Conservation (phyloP, 2,113 vertebrate genomes). For the Fulica atra region DNA sequence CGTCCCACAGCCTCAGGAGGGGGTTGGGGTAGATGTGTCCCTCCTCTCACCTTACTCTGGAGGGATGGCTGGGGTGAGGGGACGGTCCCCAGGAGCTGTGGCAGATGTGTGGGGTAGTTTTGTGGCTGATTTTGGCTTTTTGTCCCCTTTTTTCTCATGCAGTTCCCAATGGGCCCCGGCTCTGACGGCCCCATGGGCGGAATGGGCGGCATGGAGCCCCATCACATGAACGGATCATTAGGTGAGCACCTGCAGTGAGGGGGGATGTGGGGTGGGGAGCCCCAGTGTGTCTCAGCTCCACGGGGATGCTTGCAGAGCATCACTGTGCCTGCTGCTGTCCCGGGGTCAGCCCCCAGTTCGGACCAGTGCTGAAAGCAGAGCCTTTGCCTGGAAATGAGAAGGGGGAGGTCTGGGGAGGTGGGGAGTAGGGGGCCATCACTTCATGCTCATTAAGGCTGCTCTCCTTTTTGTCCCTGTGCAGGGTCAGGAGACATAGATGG, state of each 20-base stretch:
- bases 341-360: accelerated
- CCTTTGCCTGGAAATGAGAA: neutral
- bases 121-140: neutral
- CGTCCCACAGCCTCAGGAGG: accelerated
- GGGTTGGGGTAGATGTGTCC: accelerated
- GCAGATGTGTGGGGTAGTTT: accelerated
- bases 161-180: slow-evolving; percentile 98
- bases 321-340: neutral
- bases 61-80: neutral
- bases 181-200: slow-evolving; percentile 97
- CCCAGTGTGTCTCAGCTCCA: accelerated
- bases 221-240: slow-evolving; percentile 97
- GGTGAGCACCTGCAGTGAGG: slow-evolving; percentile 54
- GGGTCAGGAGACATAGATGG: slow-evolving; percentile 98
- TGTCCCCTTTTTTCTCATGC: neutral
- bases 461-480: slow-evolving; percentile 52
- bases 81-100: neutral
- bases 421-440: accelerated
- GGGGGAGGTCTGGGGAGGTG: accelerated
- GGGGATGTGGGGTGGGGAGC: accelerated
- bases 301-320: neutral
- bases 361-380: neutral
- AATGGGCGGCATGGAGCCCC: slow-evolving; percentile 98
- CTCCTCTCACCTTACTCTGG: neutral
- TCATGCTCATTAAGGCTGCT: neutral